phyloP scores from a whole-genome alignment of 2,113 vertebrate genomes.

The Stegostoma tigrinum region DNA sequence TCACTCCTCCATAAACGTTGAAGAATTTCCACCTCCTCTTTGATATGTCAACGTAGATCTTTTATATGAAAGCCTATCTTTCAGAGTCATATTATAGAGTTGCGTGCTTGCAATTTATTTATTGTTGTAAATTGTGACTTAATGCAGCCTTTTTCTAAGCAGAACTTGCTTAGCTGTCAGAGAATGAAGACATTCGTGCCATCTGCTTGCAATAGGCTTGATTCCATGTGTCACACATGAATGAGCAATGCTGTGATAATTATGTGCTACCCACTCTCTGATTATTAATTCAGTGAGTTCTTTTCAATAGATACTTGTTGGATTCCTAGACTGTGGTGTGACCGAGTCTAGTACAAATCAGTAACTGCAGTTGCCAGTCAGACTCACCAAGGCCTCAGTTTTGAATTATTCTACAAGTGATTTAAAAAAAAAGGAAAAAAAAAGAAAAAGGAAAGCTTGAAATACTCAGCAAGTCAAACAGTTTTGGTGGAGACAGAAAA shows the following conservation, averaged over 20 bases:
- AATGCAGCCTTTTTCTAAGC: neutral
- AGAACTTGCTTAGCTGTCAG: neutral
- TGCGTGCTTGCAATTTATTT: neutral
- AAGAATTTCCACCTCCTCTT: neutral
- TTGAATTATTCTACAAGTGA: neutral
- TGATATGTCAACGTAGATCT: neutral
- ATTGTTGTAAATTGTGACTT: neutral
- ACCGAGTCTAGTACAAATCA: neutral
- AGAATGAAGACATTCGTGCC: conserved; percentile 3
- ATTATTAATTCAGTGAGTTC: neutral
- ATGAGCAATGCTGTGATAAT: conserved; percentile 8
- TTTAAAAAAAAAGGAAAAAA: neutral
- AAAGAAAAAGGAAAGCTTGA: neutral
- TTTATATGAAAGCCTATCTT: neutral
- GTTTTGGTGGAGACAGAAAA: neutral
- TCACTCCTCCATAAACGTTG: too few relatives aligned
- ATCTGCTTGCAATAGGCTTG: neutral
- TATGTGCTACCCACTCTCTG: neutral
- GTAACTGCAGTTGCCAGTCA: neutral
- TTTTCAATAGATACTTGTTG: neutral
- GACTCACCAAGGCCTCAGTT: neutral
- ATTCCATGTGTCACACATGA: neutral
- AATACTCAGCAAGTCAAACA: neutral
- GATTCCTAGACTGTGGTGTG: neutral
- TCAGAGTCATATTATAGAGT: neutral